Percentiles rank a stretch among this genome's conserved stretches.
Evolutionary conservation across 2,797 vertebrate genomes (phyloP).

Genomic region (Ptychadena robeensis): DNA sequence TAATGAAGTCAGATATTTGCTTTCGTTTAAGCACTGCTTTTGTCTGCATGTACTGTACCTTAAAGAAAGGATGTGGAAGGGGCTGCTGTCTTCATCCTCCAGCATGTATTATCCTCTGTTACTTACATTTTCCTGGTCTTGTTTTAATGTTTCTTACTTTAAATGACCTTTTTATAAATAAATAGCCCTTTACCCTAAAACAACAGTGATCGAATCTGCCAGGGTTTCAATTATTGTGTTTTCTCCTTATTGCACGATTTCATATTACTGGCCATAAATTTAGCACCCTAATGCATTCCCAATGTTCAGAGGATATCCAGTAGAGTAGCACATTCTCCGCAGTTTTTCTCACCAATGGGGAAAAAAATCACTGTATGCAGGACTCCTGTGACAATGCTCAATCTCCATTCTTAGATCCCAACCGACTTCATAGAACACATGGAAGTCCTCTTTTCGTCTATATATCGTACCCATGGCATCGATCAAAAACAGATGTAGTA

Average conservation of each 20-base stretch:
- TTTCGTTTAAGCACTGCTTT: constrained; percentile 76
- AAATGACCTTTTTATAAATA: constrained; percentile 71
- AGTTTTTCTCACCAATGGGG: too few relatives aligned
- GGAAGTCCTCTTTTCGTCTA: too few relatives aligned
- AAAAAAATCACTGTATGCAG: too few relatives aligned
- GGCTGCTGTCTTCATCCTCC: constrained; percentile 72
- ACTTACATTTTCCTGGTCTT: constrained; percentile 74
- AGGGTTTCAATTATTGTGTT: neutral
- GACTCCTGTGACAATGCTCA: too few relatives aligned
- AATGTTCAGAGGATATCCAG: too few relatives aligned
- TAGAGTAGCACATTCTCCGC: too few relatives aligned
- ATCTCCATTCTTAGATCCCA: too few relatives aligned
- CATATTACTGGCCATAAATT: too few relatives aligned
- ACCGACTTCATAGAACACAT: too few relatives aligned
- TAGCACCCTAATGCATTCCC: too few relatives aligned
- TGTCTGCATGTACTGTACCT: constrained; percentile 82
- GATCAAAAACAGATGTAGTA: neutral
- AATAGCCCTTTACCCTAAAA: constrained; percentile 66
- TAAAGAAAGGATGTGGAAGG: constrained; percentile 71
- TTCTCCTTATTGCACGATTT: too few relatives aligned
- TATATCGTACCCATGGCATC: too few relatives aligned
- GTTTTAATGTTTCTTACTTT: constrained; percentile 73
- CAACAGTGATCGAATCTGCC: constrained; percentile 77
- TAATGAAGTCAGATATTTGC: constrained; percentile 68
- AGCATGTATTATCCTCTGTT: constrained; percentile 81